Percentiles rank a stretch among this genome's conserved stretches.
phyloP scores from a whole-genome alignment of 2,113 vertebrate genomes.

The Oryzias javanicus region DNA sequence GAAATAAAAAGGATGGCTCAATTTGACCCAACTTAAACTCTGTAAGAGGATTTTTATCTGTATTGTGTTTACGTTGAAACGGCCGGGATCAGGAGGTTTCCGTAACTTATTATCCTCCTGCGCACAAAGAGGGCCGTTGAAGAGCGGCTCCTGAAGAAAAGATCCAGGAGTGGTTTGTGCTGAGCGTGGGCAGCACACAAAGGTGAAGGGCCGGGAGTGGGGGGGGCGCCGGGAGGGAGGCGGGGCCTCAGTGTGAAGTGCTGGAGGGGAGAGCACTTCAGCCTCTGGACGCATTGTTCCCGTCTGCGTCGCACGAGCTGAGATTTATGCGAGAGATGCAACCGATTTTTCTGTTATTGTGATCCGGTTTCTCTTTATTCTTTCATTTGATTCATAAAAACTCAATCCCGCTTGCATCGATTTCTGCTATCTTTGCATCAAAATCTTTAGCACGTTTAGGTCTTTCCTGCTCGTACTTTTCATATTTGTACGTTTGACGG shows the following conservation, averaged over 20 bases:
- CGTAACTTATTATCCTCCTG: slow-evolving; percentile 63
- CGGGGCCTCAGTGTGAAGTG: slow-evolving; percentile 49
- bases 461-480: too few relatives aligned
- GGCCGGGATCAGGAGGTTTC: slow-evolving; percentile 41
- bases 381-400: too few relatives aligned
- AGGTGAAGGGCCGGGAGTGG: slow-evolving; percentile 37
- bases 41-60: slow-evolving; percentile 12
- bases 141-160: slow-evolving; percentile 40
- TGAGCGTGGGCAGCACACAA: slow-evolving; percentile 40
- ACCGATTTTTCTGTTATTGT: neutral
- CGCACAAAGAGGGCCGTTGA: slow-evolving; percentile 48
- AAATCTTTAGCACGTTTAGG: too few relatives aligned
- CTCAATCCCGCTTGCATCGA: too few relatives aligned
- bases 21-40: slow-evolving; percentile 17
- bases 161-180: slow-evolving; percentile 38
- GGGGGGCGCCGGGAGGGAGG: slow-evolving; percentile 23
- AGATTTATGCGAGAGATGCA: neutral
- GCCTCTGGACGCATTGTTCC: slow-evolving; percentile 57
- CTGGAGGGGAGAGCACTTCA: slow-evolving; percentile 31
- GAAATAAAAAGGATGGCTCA: neutral
- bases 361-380: too few relatives aligned
- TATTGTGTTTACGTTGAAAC: slow-evolving; percentile 38
- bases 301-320: neutral
- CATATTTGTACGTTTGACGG: too few relatives aligned
- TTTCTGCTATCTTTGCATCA: too few relatives aligned